Evolutionary conservation across 92 coral and sea anemone species (phyloP), one percentile per base, ranked within the genome.

Genomic region (Siderastrea siderea): DNA sequence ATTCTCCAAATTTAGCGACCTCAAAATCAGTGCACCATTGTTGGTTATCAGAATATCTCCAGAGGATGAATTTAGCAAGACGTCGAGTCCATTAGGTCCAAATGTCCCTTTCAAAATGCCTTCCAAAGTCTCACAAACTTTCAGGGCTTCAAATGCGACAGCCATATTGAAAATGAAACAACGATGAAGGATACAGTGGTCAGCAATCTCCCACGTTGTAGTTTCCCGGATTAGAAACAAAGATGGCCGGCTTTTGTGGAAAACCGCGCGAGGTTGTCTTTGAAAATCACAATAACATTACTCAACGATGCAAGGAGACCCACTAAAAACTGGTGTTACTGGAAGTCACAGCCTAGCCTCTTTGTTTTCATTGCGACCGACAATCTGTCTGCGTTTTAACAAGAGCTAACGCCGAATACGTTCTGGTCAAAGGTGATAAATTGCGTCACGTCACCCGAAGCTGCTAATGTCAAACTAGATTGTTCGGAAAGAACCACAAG

Each of bases 41-140:
- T 98, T 98, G 6, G 99, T 96, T 7, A 98, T 83, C 47, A 98
- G 87, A 51, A 94, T 87, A 47, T 90, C 87, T 60, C 99, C 99
- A 57, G 99, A 98, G 11, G 98, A 92, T 16, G 96, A 92, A 44
- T 89, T 88, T 15, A 98, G 63, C 95, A 98, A 82, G 11, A 90
- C 87, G 81, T 98, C 99, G 4, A 94, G 91, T 53, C 99, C 99
- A 79, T 95, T 96, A 60, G 99, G 99, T 43, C 99, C 99, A 87
- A 98, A 96, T n/a, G 96, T 90, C 69, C 81, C 89, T 71, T 91
- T 89, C 61, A 98, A 81, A 78, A 98, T 80, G 8, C 83, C 87
- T 54, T 89, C 97, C 45, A 92, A 81, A 81, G 85, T 76, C 81
- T 92, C 85, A 52, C 94, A 94, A 86, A 89, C 76, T 76, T 94